phyloP scores from a whole-genome alignment of 92 coral and sea anemone genomes.

The Ricordea florida region DNA sequence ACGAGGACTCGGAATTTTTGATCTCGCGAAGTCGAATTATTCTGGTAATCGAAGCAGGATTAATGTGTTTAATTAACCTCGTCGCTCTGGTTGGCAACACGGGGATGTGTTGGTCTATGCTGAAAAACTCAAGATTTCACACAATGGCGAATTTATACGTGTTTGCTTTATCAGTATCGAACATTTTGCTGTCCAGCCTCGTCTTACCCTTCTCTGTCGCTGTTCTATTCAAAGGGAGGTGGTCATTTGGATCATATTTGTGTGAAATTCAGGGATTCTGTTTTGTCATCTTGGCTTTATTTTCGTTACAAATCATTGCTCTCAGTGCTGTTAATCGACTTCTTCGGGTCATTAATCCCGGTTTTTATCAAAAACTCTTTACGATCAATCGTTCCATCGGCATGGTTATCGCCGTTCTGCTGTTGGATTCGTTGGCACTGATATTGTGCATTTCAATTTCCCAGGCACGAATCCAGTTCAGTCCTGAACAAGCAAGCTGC shows the following conservation, averaged over 20 bases:
- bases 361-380: not conserved
- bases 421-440: not conserved
- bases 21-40: not conserved
- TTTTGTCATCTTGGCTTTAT: not conserved
- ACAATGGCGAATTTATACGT: slow-evolving; percentile 5
- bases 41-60: slow-evolving; percentile 10
- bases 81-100: slow-evolving; percentile 1
- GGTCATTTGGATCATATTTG: slow-evolving; percentile 5
- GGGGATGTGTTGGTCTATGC: not conserved
- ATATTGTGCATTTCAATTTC: not conserved
- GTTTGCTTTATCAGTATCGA: not conserved
- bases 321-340: not conserved
- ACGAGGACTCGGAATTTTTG: not conserved
- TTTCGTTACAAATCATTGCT: not conserved
- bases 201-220: slow-evolving; percentile 5
- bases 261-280: slow-evolving; percentile 29
- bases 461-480: not conserved
- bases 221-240: not conserved
- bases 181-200: not conserved
- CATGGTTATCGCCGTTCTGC: slow-evolving; percentile 4
- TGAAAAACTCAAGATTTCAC: slow-evolving; percentile 6
- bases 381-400: slow-evolving; percentile 1
- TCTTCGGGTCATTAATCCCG: not conserved
- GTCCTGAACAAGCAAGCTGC: not conserved
- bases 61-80: not conserved